phyloP scores from a whole-genome alignment of 2,888 invertebrate species.

The Cheilosia variabilis region DNA sequence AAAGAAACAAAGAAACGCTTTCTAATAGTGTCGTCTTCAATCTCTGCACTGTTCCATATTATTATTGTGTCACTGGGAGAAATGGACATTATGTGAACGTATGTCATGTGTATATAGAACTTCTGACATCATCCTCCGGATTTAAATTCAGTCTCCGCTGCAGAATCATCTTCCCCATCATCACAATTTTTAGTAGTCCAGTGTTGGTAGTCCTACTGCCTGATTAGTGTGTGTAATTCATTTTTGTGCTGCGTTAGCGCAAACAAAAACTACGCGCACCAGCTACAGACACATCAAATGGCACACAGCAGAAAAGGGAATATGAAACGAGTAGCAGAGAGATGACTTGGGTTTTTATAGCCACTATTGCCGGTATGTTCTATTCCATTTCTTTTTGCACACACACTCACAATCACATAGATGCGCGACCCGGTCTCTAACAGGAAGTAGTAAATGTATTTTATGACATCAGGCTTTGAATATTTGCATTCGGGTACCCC shows the following conservation, averaged over 20 bases:
- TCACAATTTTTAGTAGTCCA: conserved; percentile 36
- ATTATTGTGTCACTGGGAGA: conserved; percentile 65
- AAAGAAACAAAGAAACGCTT: background rate
- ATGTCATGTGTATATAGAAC: conserved; percentile 34
- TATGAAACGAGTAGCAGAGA: conserved; percentile 20
- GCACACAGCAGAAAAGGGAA: conserved; percentile 22
- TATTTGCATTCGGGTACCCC: conserved; percentile 51
- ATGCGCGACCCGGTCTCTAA: conserved; percentile 28
- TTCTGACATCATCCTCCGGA: conserved; percentile 65
- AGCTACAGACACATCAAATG: conserved; percentile 44
- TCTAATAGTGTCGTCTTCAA: conserved; percentile 37
- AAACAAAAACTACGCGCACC: conserved; percentile 49
- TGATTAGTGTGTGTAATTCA: conserved; percentile 59
- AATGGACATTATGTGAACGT: conserved; percentile 60
- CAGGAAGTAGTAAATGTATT: conserved; percentile 71
- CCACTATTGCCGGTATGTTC: conserved; percentile 31
- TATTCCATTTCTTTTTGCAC: conserved; percentile 22
- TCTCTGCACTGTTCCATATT: conserved; percentile 47
- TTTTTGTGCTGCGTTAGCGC: conserved; percentile 67
- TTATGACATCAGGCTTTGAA: conserved; percentile 66
- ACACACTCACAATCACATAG: background rate
- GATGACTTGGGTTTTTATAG: conserved; percentile 43
- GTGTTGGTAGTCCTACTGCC: conserved; percentile 1
- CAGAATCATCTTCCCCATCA: conserved; percentile 49
- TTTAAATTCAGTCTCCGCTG: conserved; percentile 24